phyloP scores from a whole-genome alignment of 2,888 invertebrate species.

The Mystacides longicornis region DNA sequence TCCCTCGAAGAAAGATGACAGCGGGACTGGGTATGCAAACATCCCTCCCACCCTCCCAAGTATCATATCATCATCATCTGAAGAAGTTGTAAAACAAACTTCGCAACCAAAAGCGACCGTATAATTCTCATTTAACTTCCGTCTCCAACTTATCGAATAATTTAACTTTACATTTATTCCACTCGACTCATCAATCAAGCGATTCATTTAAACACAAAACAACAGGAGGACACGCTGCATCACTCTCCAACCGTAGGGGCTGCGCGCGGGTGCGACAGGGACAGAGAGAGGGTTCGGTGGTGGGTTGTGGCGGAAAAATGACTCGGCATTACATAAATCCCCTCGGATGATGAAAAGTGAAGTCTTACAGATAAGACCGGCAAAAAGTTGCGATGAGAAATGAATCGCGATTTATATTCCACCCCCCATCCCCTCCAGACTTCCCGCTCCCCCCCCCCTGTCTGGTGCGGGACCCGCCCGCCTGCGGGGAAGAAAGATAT shows the following conservation, averaged over 20 bases:
- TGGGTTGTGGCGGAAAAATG: slow-evolving; percentile 52
- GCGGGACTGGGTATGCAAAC: no score
- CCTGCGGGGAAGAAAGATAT: slow-evolving; percentile 21
- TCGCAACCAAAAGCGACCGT: slow-evolving; percentile 46
- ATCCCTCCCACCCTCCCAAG: slow-evolving; percentile 1
- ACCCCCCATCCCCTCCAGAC: slow-evolving; percentile 36
- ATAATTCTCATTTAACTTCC: slow-evolving; percentile 55
- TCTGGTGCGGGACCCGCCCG: slow-evolving; percentile 8
- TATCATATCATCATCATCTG: slow-evolving; percentile 2
- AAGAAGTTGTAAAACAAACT: slow-evolving; percentile 25
- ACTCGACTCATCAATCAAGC: slow-evolving; percentile 54
- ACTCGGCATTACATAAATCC: slow-evolving; percentile 56
- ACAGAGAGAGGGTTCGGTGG: slow-evolving; percentile 44
- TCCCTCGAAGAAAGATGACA: background rate
- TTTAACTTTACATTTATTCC: slow-evolving; percentile 55
- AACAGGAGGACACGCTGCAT: slow-evolving; percentile 19
- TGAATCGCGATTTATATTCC: slow-evolving; percentile 52
- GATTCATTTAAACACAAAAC: slow-evolving; percentile 30
- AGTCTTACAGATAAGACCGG: slow-evolving; percentile 55
- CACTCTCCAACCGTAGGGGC: slow-evolving; percentile 35
- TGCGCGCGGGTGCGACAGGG: slow-evolving; percentile 16
- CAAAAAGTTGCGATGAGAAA: slow-evolving; percentile 55
- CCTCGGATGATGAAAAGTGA: slow-evolving; percentile 55
- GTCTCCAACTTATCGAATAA: slow-evolving; percentile 55
- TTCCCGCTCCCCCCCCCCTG: slow-evolving; percentile 10